Conservation (phyloP, 2,888 invertebrate genomes). For the Clivina fossor region DNA sequence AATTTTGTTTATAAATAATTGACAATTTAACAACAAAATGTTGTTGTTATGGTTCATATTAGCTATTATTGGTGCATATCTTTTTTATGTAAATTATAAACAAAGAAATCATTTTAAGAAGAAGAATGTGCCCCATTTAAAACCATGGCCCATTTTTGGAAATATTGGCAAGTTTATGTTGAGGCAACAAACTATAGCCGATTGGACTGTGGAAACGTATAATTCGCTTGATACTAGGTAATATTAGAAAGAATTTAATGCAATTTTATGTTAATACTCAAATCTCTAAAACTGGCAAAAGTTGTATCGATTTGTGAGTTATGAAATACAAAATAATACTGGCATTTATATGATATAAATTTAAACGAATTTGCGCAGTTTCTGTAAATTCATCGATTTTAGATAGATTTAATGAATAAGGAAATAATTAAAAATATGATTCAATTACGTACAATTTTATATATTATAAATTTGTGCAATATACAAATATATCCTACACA, state of each 20-base stretch:
- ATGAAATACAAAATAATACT: too few relatives aligned
- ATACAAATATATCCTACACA: too few relatives aligned
- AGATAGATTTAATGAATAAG: too few relatives aligned
- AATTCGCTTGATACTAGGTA: neutral
- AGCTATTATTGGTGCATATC: neutral
- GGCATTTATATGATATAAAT: too few relatives aligned
- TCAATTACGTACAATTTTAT: too few relatives aligned
- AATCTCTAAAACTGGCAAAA: too few relatives aligned
- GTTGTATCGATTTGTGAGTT: too few relatives aligned
- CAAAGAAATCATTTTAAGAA: slow-evolving; percentile 16
- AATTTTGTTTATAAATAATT: too few relatives aligned
- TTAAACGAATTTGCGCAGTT: too few relatives aligned
- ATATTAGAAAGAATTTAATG: slow-evolving; percentile 5
- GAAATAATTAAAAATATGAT: too few relatives aligned
- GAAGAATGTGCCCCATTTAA: slow-evolving; percentile 12
- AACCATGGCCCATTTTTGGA: slow-evolving; percentile 18
- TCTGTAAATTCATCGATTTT: too few relatives aligned
- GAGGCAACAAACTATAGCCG: slow-evolving; percentile 1
- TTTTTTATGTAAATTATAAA: slow-evolving; percentile 1
- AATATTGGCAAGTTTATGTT: slow-evolving; percentile 12
- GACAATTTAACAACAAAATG: slow-evolving; percentile 4
- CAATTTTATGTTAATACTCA: slow-evolving; percentile 34
- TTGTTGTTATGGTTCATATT: slow-evolving; percentile 1
- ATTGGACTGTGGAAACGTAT: neutral
- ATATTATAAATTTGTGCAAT: too few relatives aligned